Conservation (phyloP, 1,140 invertebrate genomes). For the Pararge aegeria region DNA sequence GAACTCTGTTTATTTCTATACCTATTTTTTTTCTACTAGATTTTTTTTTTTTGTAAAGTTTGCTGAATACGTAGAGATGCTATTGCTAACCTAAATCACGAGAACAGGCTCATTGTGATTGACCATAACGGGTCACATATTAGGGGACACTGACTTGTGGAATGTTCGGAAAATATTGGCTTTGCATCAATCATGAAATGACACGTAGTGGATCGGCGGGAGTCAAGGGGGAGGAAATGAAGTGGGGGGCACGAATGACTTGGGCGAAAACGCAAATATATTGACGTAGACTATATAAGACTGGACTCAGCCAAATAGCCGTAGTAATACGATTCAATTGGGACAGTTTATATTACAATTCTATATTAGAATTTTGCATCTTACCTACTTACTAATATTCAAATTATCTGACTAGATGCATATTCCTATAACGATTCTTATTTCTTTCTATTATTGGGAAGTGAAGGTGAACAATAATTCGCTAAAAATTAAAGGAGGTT, state of each 20-base stretch:
- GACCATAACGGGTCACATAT: neutral
- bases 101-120: too few species aligned
- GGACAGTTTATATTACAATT: neutral
- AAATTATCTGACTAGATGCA: too few species aligned
- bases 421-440: too few species aligned
- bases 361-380: neutral
- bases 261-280: conserved; percentile 1
- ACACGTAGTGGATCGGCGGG: neutral
- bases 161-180: neutral
- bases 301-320: neutral
- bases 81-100: too few species aligned
- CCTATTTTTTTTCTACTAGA: too few species aligned
- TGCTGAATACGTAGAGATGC: too few species aligned
- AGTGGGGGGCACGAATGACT: neutral
- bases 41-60: too few species aligned
- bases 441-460: too few species aligned
- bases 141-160: neutral
- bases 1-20: too few species aligned
- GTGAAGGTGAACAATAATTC: too few species aligned
- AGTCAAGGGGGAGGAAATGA: neutral
- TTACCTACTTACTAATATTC: too few species aligned
- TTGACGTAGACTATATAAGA: neutral
- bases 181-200: conserved; percentile 3
- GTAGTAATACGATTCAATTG: neutral
- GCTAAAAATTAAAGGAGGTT: too few species aligned